Conservation (phyloP, 1,140 invertebrate species). For the Drosophila oshimai region DNA sequence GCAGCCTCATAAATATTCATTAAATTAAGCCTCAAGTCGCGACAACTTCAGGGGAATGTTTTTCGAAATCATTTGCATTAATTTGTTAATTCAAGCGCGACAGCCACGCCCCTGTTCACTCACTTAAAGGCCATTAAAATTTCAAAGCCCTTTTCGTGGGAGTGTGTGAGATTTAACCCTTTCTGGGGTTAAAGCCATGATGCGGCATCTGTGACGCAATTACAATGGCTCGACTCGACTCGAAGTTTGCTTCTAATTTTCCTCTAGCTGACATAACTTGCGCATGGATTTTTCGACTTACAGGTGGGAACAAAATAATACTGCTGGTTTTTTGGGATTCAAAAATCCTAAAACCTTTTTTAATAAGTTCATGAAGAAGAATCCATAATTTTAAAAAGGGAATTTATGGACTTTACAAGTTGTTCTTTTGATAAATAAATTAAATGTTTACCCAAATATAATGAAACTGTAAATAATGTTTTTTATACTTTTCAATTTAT, state of each 20-base stretch:
- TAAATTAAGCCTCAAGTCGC: constrained; percentile 46
- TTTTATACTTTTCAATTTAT: too few species aligned
- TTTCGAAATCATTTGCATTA: constrained; percentile 66
- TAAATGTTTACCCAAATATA: too few species aligned
- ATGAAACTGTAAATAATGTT: too few species aligned
- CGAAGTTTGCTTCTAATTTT: constrained; percentile 49
- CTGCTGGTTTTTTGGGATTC: too few species aligned
- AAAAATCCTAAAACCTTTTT: too few species aligned
- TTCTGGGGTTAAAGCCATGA: constrained; percentile 23
- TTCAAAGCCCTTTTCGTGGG: constrained; percentile 35
- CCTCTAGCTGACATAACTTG: constrained; percentile 18
- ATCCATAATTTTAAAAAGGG: too few species aligned
- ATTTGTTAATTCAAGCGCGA: constrained; percentile 80
- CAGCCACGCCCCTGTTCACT: constrained; percentile 45
- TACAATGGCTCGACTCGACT: constrained; percentile 28
- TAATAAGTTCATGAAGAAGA: too few species aligned
- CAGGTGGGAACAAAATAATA: background rate
- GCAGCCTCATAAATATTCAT: constrained; percentile 73
- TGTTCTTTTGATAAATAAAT: too few species aligned
- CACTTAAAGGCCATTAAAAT: constrained; percentile 71
- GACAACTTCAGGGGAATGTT: constrained; percentile 21
- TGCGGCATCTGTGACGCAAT: constrained; percentile 30
- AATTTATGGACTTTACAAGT: too few species aligned
- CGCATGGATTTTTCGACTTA: background rate
- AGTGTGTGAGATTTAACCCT: constrained; percentile 2